A percentile compares a stretch with the other conserved stretches of the same genome.
phyloP scores from a whole-genome alignment of 2,797 vertebrate genomes.

The Pangasius macronema region DNA sequence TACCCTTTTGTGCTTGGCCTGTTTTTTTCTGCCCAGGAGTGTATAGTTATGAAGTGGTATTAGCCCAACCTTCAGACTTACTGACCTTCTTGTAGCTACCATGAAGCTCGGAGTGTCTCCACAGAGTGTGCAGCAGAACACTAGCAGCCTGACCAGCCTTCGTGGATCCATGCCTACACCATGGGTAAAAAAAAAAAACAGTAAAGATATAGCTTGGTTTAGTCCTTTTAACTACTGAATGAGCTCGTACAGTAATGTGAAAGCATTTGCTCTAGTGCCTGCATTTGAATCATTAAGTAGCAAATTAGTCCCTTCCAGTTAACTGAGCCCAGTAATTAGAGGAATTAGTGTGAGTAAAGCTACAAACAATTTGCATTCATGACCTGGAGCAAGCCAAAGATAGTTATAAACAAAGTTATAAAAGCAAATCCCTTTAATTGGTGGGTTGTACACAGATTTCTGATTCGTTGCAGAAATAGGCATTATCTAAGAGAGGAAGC shows the following conservation, averaged over 20 bases:
- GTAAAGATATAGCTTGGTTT: not conserved
- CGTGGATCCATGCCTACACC: slow-evolving; percentile 67
- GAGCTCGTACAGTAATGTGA: not conserved
- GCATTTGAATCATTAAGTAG: not conserved
- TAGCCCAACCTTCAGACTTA: not conserved
- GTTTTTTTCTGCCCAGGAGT: no score
- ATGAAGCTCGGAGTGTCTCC: slow-evolving; percentile 83
- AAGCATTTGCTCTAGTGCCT: not conserved
- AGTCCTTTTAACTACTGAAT: not conserved
- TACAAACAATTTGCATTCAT: not conserved
- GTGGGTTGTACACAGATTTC: not conserved
- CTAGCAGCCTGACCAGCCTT: slow-evolving; percentile 81
- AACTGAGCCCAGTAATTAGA: not conserved
- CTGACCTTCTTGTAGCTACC: slow-evolving; percentile 83
- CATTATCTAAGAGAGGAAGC: not conserved
- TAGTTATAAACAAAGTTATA: not conserved
- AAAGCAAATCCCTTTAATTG: not conserved
- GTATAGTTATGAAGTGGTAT: not conserved
- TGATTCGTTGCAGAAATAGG: not conserved
- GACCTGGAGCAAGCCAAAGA: not conserved
- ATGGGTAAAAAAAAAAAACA: not conserved
- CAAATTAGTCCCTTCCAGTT: not conserved
- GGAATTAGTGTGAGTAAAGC: not conserved
- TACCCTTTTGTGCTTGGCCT: no score
- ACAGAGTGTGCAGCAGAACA: slow-evolving; percentile 83